Evolutionary conservation across 2,888 invertebrate genomes (phyloP).

Genomic region (Caenorhabditis imperialis): DNA sequence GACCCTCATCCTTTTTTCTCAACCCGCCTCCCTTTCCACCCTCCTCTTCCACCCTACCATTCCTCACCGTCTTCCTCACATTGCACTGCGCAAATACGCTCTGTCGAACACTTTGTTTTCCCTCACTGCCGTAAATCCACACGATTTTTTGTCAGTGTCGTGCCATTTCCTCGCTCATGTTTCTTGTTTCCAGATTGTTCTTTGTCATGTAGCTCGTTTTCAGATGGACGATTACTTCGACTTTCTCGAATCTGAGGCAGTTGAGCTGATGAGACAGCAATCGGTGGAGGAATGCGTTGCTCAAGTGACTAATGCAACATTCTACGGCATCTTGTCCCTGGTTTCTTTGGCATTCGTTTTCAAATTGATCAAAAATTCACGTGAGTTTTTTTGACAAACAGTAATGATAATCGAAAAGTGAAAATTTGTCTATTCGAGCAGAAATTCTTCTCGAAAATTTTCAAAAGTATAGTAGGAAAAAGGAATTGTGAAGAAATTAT

Average conservation of each 20-base stretch:
- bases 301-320: slow-evolving; percentile 14
- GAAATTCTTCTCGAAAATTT: background rate
- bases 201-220: too few relatives aligned
- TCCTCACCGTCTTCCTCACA: too few relatives aligned
- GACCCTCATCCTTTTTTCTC: too few relatives aligned
- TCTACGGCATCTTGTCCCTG: background rate
- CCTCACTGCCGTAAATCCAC: too few relatives aligned
- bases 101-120: too few relatives aligned
- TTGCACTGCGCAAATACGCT: too few relatives aligned
- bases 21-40: too few relatives aligned
- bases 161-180: too few relatives aligned
- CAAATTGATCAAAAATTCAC: slow-evolving; percentile 5
- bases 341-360: slow-evolving; percentile 4
- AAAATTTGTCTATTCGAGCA: background rate
- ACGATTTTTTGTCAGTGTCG: too few relatives aligned
- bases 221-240: background rate
- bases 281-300: background rate
- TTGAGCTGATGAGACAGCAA: background rate
- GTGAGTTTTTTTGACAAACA: slow-evolving; percentile 8
- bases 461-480: background rate
- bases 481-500: too few relatives aligned
- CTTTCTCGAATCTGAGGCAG: background rate
- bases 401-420: background rate
- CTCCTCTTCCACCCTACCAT: too few relatives aligned
- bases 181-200: too few relatives aligned